Percentiles rank a stretch among this genome's conserved stretches.
phyloP scores from a whole-genome alignment of 2,797 vertebrate species.

The Syncerus caffer region DNA sequence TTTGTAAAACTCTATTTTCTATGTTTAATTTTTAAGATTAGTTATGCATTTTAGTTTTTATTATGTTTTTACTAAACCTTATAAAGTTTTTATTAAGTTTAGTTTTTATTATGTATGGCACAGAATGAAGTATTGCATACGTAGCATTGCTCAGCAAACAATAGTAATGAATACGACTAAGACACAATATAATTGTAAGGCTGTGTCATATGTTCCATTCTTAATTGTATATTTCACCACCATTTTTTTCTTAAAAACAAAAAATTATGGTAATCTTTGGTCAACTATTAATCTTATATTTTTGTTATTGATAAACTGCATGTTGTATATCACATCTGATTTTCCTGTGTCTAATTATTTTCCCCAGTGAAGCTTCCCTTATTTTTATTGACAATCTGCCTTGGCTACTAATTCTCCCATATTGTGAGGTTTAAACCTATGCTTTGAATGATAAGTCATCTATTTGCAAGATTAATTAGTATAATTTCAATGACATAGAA shows the following conservation, averaged over 20 bases:
- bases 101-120: background rate
- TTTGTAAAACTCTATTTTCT: background rate
- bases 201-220: background rate
- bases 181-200: background rate
- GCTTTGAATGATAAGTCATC: conserved; percentile 1
- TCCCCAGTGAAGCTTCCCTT: background rate
- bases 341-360: conserved; percentile 1
- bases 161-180: background rate
- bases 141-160: background rate
- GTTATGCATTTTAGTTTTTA: background rate
- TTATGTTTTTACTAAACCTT: conserved; percentile 22
- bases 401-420: conserved; percentile 7
- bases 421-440: background rate
- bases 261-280: background rate
- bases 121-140: background rate
- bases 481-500: background rate
- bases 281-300: background rate
- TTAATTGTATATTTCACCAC: background rate
- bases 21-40: conserved; percentile 16
- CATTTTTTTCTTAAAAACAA: conserved; percentile 33
- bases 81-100: background rate
- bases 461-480: conserved; percentile 28
- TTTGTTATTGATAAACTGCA: background rate
- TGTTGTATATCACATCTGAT: background rate
- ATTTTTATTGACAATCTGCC: conserved; percentile 11